phyloP scores from a whole-genome alignment of 1,140 invertebrate genomes.

The Monochamus saltuarius region DNA sequence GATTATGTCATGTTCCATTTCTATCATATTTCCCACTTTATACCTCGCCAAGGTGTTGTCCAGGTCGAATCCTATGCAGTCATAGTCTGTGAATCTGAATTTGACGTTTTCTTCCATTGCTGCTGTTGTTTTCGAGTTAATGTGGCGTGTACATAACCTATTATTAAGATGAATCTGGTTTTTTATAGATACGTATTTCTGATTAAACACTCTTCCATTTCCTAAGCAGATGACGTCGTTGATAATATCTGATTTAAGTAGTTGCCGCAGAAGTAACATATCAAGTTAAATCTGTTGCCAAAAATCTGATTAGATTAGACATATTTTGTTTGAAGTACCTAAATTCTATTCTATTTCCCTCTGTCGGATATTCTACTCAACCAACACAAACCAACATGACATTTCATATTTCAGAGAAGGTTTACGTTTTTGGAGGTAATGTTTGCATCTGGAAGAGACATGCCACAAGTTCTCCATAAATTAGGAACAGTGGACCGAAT shows the following conservation, averaged over 20 bases:
- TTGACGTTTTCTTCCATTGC: constrained; percentile 6
- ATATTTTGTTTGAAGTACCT: too few species aligned
- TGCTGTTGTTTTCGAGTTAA: background rate
- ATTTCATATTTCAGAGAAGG: too few species aligned
- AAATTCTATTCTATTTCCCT: too few species aligned
- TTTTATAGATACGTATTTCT: background rate
- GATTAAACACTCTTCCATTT: too few species aligned
- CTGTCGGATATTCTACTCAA: too few species aligned
- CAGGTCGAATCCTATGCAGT: constrained; percentile 79
- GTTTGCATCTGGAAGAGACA: too few species aligned
- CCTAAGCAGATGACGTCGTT: background rate
- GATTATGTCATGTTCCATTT: constrained; percentile 65
- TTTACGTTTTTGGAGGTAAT: too few species aligned
- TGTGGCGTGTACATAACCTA: constrained; percentile 3
- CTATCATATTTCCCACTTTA: constrained; percentile 63
- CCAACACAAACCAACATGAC: too few species aligned
- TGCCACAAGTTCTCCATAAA: too few species aligned
- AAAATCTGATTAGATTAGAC: too few species aligned
- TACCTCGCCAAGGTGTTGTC: constrained; percentile 74
- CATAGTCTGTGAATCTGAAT: constrained; percentile 66
- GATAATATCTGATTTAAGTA: background rate
- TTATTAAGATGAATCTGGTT: background rate
- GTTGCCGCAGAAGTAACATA: background rate
- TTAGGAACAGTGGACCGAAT: too few species aligned
- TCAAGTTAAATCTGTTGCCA: background rate